Conservation (phyloP, 2,797 vertebrate genomes). For the Notolepis coatsorum region DNA sequence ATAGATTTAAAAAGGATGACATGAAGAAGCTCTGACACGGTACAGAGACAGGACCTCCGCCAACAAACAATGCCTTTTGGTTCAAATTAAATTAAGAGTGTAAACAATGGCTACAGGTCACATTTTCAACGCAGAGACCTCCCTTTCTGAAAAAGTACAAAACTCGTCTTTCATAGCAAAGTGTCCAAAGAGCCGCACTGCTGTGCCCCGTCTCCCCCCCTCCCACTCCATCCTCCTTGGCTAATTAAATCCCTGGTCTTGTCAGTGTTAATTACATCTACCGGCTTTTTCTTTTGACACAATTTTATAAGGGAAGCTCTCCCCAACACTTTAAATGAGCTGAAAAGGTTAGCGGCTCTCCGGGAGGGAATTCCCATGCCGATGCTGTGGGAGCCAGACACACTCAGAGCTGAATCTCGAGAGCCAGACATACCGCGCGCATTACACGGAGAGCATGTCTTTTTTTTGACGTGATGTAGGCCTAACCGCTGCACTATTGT, state of each 20-base stretch:
- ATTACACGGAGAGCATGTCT: conserved; percentile 41
- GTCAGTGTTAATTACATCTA: conserved; percentile 29
- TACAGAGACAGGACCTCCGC: background rate
- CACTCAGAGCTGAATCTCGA: background rate
- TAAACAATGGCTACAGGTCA: background rate
- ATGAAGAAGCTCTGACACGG: background rate
- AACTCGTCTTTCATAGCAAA: conserved; percentile 8
- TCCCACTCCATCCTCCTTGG: conserved; percentile 11
- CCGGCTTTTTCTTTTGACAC: conserved; percentile 35
- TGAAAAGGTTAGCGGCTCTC: conserved; percentile 12
- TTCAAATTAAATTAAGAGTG: background rate
- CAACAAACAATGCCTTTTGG: too few species aligned
- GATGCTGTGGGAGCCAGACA: background rate
- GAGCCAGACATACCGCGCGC: conserved; percentile 51
- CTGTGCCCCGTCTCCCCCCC: background rate
- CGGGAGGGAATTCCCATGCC: conserved; percentile 18
- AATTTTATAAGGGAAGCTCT: conserved; percentile 21
- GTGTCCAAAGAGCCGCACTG: conserved; percentile 4
- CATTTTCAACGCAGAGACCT: background rate
- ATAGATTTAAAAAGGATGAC: too few species aligned
- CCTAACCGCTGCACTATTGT: background rate
- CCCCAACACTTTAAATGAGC: conserved; percentile 9
- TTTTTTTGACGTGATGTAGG: background rate
- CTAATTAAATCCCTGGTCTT: conserved; percentile 31
- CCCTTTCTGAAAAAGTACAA: too few species aligned